Evolutionary conservation across 2,888 invertebrate genomes (phyloP), one percentile per base, ranked within the genome.

Genomic region (Eulithis prunata): DNA sequence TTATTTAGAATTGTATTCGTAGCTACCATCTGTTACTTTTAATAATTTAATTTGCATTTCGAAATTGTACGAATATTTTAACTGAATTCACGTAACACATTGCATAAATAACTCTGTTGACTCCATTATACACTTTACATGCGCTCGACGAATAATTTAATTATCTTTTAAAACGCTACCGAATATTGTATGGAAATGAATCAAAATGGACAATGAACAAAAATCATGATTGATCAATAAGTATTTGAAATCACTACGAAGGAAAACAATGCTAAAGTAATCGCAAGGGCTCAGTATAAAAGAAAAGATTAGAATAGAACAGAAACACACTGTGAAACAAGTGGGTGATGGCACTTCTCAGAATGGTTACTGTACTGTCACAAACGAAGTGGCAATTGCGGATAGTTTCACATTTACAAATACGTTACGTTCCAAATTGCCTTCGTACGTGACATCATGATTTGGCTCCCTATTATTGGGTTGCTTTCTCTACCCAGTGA

Each of bases 381-480:
- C 11, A 14, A 52, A 45, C 66, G 49, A 61, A 59, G 67, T 49
- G 62, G 60, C 58, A 71, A 65, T 71, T 64, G 68, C 62, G 67
- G 71, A 72, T 55, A 54, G 75, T 75, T 75, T 71, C 72, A 72
- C 72, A 76, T 78, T 71, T 78, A 78, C 75, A 71, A 72, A 70
- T 74, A 69, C 74, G 73, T 52, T 68, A 71, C 75, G 74, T 77
- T 75, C 75, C 73, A 76, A 81, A 84, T 81, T 78, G 76, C 76
- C 82, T 80, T 75, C 66, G 81, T 80, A 86, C 88, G 87, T 87
- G 87, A 86, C 85, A 84, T 79, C 77, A 79, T 83, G 83, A 82
- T 79, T 77, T 71, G 70, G 70, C 69, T 75, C 74, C 75, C 75
- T 80, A 78, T 78, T 64, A 62, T 53, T 66, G 57, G 59, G 54